These are phyloP conservation scores for Aphelinus certus DNA, from an alignment of 1,140 invertebrate species.

Conservation along the genomic window DNA sequence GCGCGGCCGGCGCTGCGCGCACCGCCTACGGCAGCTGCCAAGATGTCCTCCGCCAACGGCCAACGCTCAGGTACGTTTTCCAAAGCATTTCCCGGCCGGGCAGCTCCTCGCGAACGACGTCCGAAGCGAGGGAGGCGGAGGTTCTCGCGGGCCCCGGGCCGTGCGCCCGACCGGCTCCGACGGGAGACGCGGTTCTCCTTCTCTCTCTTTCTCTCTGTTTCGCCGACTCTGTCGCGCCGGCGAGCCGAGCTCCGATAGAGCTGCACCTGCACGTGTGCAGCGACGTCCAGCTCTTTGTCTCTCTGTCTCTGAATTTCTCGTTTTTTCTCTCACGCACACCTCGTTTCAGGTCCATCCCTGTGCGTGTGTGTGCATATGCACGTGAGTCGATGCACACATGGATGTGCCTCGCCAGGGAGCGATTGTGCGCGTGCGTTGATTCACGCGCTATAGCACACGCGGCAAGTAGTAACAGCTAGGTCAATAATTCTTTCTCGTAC, in stretches of 20 bases:
- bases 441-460: constrained; percentile 16
- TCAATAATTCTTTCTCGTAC: no score
- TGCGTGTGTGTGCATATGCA: constrained; percentile 32
- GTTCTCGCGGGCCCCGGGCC: no score
- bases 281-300: constrained; percentile 36
- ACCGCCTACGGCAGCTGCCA: constrained; percentile 22
- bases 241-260: constrained; percentile 31
- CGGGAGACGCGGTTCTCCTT: background rate
- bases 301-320: constrained; percentile 6
- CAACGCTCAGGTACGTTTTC: no score
- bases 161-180: no score
- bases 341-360: constrained; percentile 30
- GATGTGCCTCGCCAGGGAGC: constrained; percentile 10
- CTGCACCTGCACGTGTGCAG: constrained; percentile 46
- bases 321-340: constrained; percentile 34
- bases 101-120: no score
- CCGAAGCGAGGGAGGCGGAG: no score
- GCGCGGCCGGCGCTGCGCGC: constrained; percentile 45
- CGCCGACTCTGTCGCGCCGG: constrained; percentile 38
- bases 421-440: constrained; percentile 43
- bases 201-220: constrained; percentile 19
- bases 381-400: constrained; percentile 19
- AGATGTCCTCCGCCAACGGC: no score
- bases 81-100: no score
- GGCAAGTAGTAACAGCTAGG: no score